A percentile compares a stretch with the other conserved stretches of the same genome.
These are phyloP conservation scores for Myxocyprinus asiaticus DNA, from an alignment of 2,113 vertebrate species.

Conservation along the genomic window DNA sequence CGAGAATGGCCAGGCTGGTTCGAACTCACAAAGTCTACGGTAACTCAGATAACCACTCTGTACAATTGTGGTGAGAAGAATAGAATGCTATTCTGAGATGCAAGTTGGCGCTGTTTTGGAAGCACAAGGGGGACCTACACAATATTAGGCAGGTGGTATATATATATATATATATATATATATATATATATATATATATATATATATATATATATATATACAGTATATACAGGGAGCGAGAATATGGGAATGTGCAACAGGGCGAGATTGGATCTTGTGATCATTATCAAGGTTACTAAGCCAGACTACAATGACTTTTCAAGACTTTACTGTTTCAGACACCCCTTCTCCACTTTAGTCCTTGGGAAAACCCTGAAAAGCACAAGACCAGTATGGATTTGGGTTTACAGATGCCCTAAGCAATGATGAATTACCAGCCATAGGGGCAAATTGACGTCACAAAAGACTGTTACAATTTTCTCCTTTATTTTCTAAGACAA, in stretches of 20 bases:
- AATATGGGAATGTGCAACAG: conserved; percentile 69
- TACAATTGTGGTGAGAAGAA: no score
- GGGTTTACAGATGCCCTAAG: conserved; percentile 60
- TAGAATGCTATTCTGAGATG: no score
- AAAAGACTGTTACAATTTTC: conserved; percentile 78
- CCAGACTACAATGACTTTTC: conserved; percentile 57
- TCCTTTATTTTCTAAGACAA: conserved; percentile 69
- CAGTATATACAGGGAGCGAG: conserved; percentile 44
- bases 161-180: no score
- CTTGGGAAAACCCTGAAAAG: conserved; percentile 69
- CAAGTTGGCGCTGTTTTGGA: no score
- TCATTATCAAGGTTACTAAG: conserved; percentile 59
- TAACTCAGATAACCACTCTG: no score
- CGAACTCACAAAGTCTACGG: no score
- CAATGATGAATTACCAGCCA: conserved; percentile 68
- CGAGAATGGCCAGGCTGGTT: no score
- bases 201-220: no score
- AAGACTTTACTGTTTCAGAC: conserved; percentile 55
- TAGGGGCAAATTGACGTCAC: conserved; percentile 68
- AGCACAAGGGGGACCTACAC: no score
- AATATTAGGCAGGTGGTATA: no score
- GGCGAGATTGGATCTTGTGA: conserved; percentile 67
- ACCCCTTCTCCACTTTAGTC: conserved; percentile 63
- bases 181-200: no score
- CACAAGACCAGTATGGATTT: conserved; percentile 71